phyloP scores from a whole-genome alignment of 2,113 vertebrate species.

The Asarcornis scutulata region DNA sequence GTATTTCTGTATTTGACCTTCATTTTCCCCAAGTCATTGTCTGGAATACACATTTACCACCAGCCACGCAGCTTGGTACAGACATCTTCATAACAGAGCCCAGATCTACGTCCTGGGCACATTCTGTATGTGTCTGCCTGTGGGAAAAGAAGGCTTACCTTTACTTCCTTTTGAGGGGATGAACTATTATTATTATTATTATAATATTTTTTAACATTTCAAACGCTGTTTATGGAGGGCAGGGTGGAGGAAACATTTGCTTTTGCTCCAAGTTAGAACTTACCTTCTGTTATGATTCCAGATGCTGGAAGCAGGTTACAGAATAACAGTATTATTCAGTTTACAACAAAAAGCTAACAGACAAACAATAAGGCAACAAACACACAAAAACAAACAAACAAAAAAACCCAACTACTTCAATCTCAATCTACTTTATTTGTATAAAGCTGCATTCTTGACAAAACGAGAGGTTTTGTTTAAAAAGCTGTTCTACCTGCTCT shows the following conservation, averaged over 20 bases:
- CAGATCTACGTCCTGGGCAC: background rate
- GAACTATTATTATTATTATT: no score
- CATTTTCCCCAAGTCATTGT: background rate
- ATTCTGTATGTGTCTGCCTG: background rate
- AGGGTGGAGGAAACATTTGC: background rate
- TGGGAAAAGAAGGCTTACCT: background rate
- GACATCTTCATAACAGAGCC: background rate
- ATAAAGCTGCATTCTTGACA: background rate
- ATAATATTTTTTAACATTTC: background rate
- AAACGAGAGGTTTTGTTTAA: background rate
- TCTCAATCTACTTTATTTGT: background rate
- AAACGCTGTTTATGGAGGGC: background rate
- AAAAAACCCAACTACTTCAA: background rate
- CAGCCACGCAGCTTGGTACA: background rate
- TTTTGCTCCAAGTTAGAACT: background rate
- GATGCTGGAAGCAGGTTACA: background rate
- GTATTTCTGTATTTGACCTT: background rate
- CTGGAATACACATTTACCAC: background rate
- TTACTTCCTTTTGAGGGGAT: background rate
- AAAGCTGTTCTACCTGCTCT: background rate
- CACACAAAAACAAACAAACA: background rate
- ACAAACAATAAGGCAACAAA: background rate
- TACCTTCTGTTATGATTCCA: background rate
- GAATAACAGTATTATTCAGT: background rate
- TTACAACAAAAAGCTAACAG: background rate